Base-by-base conservation (phyloP, 30 jellyfish, hydroid and myxozoan species). In the Clytia hemisphaerica region DNA sequence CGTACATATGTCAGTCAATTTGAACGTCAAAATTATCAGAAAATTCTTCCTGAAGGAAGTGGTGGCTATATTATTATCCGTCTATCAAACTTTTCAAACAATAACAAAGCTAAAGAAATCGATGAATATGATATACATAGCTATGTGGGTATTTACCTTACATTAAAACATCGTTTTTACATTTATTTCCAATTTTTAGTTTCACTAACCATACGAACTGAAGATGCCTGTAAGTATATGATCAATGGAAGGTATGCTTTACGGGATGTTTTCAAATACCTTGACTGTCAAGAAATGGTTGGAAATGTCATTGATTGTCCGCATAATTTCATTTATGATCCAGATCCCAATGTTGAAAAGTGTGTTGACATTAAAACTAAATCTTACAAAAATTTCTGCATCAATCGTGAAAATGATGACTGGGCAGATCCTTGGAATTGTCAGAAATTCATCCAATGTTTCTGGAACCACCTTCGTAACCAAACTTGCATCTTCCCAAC, bases 371-470 rank as follows among this genome's bases (percentile, higher is more conserved):
- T 37, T 7, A 22, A 40, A 25, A 69, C 75, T 25, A 33, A 25
- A 21, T 14, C 63, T 30, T 6, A 37, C 61, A 82, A 48, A 4
- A 83, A 70, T 14, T 62, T 83, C 53, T 83, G 95, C 76, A 66
- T 37, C 51, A 30, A 38, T 7, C 60, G 89, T 32, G 71, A 74
- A 31, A 63, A 30, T 66, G 91, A 85, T 6, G 68, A 83, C 29
- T 83, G 75, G 79, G 53, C 92, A 45, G 71, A 84, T 67, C 95
- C 95, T 15, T 84, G 95, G 95, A 77, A 76, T 49, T 84, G 95
- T 59, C 95, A 84, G 45, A 75, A 78, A 45, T 84, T 76, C 72
- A 61, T 76, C 19, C 42, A 88, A 4, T 84, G 95, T 64, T 75
- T 40, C 30, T n/a, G n/a, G n/a, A n/a, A n/a, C n/a, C n/a, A n/a